phyloP scores from a whole-genome alignment of 1,140 invertebrate species.

The Aradophagus sp. region DNA sequence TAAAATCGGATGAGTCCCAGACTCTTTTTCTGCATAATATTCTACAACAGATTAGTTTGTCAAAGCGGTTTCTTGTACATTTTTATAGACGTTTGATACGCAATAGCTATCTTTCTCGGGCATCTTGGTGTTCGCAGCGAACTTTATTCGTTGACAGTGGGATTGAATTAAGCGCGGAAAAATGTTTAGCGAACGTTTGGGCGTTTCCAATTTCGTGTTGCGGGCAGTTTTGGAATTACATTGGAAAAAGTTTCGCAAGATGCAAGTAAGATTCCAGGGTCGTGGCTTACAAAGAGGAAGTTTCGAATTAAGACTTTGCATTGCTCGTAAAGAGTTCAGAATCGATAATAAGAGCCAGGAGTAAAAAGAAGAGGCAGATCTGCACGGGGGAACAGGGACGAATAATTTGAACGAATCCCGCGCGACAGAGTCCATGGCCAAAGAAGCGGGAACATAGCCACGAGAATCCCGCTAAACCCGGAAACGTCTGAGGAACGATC shows the following conservation, averaged over 20 bases:
- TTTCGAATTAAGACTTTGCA: constrained; percentile 46
- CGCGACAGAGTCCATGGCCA: constrained; percentile 18
- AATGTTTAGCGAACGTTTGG: constrained; percentile 33
- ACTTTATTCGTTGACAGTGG: constrained; percentile 39
- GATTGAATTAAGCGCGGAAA: constrained; percentile 41
- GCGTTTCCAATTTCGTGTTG: constrained; percentile 37
- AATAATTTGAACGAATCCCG: constrained; percentile 51
- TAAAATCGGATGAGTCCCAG: too few relatives aligned
- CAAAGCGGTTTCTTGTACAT: constrained; percentile 26
- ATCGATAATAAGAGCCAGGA: constrained; percentile 13
- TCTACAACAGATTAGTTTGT: constrained; percentile 35
- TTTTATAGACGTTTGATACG: constrained; percentile 36
- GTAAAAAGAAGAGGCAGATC: constrained; percentile 14
- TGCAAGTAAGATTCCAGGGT: constrained; percentile 25
- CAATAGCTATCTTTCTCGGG: constrained; percentile 12
- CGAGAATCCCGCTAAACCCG: constrained; percentile 41
- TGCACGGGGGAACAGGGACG: constrained; percentile 14
- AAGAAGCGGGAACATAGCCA: constrained; percentile 29
- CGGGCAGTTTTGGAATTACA: constrained; percentile 43
- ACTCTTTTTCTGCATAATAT: constrained; percentile 24
- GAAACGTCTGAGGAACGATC: constrained; percentile 52
- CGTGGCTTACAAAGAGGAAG: constrained; percentile 32
- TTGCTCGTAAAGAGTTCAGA: constrained; percentile 34
- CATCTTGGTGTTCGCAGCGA: constrained; percentile 14
- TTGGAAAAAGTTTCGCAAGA: constrained; percentile 41